These are phyloP conservation scores for Aphrophora alni DNA, from an alignment of 2,888 invertebrate species.

Conservation along the genomic window DNA sequence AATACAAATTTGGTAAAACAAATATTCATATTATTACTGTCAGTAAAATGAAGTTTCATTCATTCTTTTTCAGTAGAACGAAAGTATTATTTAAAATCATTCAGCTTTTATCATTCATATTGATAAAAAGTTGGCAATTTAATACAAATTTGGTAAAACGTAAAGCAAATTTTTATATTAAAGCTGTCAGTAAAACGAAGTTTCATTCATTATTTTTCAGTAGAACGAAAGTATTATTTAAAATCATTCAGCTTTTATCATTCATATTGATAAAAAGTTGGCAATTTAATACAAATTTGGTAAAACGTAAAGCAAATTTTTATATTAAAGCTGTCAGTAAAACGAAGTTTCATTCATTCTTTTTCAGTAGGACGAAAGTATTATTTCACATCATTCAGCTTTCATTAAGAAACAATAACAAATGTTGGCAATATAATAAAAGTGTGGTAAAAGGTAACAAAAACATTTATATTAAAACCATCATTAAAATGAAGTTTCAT, in stretches of 20 bases:
- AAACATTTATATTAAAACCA: no score
- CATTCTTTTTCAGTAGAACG: slow-evolving; percentile 12
- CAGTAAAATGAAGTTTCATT: not conserved
- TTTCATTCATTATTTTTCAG: slow-evolving; percentile 3
- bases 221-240: slow-evolving; percentile 20
- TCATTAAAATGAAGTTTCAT: no score
- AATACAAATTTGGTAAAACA: not conserved
- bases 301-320: no score
- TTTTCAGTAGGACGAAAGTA: slow-evolving; percentile 24
- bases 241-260: not conserved
- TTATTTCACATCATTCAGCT: not conserved
- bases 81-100: not conserved
- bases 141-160: no score
- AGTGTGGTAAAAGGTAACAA: no score
- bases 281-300: not conserved
- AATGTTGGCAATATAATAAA: no score
- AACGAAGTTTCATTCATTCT: slow-evolving; percentile 7
- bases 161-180: not conserved
- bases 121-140: no score
- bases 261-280: not conserved
- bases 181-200: not conserved
- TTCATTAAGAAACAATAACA: not conserved
- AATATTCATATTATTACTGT: not conserved
- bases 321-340: not conserved
- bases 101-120: not conserved